Evolutionary conservation across 1,140 invertebrate species (phyloP).

Genomic region (Oreohelix idahoensis): DNA sequence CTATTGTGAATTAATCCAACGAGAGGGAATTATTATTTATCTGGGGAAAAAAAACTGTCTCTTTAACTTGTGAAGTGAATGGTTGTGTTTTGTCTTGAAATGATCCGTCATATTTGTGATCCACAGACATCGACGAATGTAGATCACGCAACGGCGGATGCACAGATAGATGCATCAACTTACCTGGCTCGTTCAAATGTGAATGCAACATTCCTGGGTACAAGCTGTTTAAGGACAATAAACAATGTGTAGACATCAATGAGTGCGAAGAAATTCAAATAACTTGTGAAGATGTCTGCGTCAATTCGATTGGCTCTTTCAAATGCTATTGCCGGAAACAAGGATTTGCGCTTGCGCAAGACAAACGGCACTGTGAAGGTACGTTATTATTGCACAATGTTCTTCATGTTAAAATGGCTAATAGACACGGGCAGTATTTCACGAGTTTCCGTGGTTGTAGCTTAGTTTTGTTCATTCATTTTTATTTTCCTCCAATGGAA

Average conservation of each 20-base stretch:
- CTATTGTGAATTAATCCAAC: no score
- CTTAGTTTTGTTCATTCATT: no score
- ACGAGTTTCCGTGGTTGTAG: no score
- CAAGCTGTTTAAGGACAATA: constrained; percentile 30
- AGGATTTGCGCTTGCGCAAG: neutral
- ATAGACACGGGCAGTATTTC: no score
- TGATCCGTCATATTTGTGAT: no score
- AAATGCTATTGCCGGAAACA: constrained; percentile 53
- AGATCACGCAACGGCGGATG: constrained; percentile 53
- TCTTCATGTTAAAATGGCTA: no score
- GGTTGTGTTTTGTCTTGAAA: no score
- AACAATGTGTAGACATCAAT: constrained; percentile 75
- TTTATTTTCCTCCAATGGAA: no score
- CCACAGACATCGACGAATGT: constrained; percentile 58
- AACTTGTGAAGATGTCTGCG: constrained; percentile 57
- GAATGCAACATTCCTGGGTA: constrained; percentile 54
- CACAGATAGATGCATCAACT: constrained; percentile 60
- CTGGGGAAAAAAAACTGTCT: no score
- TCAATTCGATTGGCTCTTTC: constrained; percentile 59
- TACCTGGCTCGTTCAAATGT: constrained; percentile 58
- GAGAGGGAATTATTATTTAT: no score
- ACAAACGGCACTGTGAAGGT: constrained; percentile 16
- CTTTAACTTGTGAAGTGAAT: no score
- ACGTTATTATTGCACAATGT: no score
- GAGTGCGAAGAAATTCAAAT: constrained; percentile 79